Percentiles rank a stretch among this genome's conserved stretches.
Evolutionary conservation across 2,797 vertebrate genomes (phyloP).

Genomic region (Poeciliopsis paucimaculata): DNA sequence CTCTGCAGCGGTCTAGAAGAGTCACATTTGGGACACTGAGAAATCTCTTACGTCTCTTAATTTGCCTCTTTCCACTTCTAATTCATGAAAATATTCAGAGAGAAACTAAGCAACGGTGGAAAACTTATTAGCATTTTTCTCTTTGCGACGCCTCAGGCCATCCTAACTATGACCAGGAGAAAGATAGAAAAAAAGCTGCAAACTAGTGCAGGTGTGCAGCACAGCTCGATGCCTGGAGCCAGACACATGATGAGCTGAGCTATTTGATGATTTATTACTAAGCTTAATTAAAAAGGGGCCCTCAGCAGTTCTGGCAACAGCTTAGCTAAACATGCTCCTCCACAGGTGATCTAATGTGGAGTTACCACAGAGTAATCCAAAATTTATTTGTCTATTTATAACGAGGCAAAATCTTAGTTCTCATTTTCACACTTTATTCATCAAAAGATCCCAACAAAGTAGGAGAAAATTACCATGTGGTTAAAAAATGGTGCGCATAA

Average conservation of each 20-base stretch:
- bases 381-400: slow-evolving; percentile 18
- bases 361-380: slow-evolving; percentile 32
- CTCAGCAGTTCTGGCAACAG: slow-evolving; percentile 35
- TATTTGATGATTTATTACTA: slow-evolving; percentile 61
- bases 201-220: slow-evolving; percentile 44
- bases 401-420: neutral
- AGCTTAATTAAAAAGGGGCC: slow-evolving; percentile 66
- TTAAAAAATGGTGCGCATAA: neutral
- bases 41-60: slow-evolving; percentile 5
- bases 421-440: too few relatives aligned
- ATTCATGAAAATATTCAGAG: slow-evolving; percentile 24
- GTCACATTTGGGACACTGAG: slow-evolving; percentile 31
- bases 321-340: slow-evolving; percentile 62
- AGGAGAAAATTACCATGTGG: too few relatives aligned
- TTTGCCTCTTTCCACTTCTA: neutral
- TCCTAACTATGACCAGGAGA: slow-evolving; percentile 14
- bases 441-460: too few relatives aligned
- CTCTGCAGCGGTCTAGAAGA: slow-evolving; percentile 8
- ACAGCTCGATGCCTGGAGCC: slow-evolving; percentile 38
- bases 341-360: slow-evolving; percentile 36
- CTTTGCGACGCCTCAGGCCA: slow-evolving; percentile 5
- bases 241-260: slow-evolving; percentile 40
- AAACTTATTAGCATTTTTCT: slow-evolving; percentile 9
- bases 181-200: neutral
- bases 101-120: neutral